Evolutionary conservation across 2,888 invertebrate genomes (phyloP), one percentile per base, ranked within the genome.

Genomic region (Melolontha melolontha): DNA sequence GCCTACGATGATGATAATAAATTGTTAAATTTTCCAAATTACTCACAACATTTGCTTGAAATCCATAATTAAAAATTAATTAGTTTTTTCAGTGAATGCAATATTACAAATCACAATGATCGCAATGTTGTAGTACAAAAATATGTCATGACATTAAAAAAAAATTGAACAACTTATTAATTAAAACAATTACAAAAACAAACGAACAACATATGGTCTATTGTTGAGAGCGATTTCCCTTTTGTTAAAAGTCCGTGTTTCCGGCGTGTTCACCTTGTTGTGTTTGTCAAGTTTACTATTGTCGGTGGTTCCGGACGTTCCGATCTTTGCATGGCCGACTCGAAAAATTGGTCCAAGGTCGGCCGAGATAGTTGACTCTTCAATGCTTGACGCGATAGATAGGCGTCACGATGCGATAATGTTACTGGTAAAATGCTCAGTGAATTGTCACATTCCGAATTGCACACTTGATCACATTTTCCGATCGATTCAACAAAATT

Each of bases 251-350:
- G 44, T 10, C 12, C 29, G 27, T 47, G 27, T 44, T 59, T 59
- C 59, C 59, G 42, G 59, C 44, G 12, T 44, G 59, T 10, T 59
- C 59, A 59, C 59, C 59, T 59, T 59, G 59, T 59, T 29, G 12
- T 44, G 59, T 59, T 59, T 59, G 59, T 59, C 59, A 59, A 59
- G 59, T 59, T 42, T 59, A 59, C 59, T 59, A 59, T 59, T 59
- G n/a, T 29, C 47, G 5, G 7, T 34, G 34, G 34, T 34, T 34
- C 5, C 34, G 34, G 34, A 34, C 7, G 10, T 44, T 59, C 59
- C 59, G 22, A 14, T 59, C 12, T 12, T 11, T 14, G 44, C 44
- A 29, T 44, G 44, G 11, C 14, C 4, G 27, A 12, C 59, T 16
- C 14, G 39, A 11, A 44, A 44, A 59, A 44, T 59, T 7, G 29